Evolutionary conservation across 2,888 invertebrate genomes (phyloP).

Genomic region (Meiosimyza platycephala): DNA sequence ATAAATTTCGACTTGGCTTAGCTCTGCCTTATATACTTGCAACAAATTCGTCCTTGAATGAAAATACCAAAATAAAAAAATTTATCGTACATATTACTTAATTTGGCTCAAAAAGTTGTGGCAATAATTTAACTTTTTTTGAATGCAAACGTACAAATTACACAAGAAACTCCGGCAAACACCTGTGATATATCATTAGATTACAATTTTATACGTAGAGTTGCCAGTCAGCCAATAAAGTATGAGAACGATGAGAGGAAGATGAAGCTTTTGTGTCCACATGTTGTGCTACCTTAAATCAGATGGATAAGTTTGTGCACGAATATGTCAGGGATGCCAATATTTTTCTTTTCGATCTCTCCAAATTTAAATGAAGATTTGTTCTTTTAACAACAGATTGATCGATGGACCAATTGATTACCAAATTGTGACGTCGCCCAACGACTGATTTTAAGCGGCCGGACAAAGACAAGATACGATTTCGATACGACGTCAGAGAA

Average conservation of each 20-base stretch:
- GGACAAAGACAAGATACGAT: too few relatives aligned
- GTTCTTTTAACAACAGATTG: too few relatives aligned
- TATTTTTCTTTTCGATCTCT: too few relatives aligned
- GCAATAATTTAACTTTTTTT: constrained; percentile 33
- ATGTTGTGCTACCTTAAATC: not conserved
- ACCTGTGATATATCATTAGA: constrained; percentile 62
- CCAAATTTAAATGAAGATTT: too few relatives aligned
- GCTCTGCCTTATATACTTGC: not conserved
- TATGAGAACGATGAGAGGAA: not conserved
- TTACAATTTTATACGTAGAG: constrained; percentile 45
- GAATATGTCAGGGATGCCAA: too few relatives aligned
- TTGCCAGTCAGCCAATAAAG: not conserved
- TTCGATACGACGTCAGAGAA: too few relatives aligned
- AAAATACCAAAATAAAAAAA: too few relatives aligned
- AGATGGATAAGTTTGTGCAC: too few relatives aligned
- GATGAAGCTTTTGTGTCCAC: not conserved
- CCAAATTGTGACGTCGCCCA: too few relatives aligned
- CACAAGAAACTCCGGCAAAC: constrained; percentile 59
- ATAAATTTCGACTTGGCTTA: constrained; percentile 1
- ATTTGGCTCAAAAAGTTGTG: constrained; percentile 2
- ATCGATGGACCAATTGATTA: too few relatives aligned
- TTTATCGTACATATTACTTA: not conserved
- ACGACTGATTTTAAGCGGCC: too few relatives aligned
- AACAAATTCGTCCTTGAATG: not conserved
- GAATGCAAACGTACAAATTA: constrained; percentile 55